A percentile compares a stretch with the other conserved stretches of the same genome.
phyloP scores from a whole-genome alignment of 1,140 invertebrate genomes.

The Tenebrio molitor region DNA sequence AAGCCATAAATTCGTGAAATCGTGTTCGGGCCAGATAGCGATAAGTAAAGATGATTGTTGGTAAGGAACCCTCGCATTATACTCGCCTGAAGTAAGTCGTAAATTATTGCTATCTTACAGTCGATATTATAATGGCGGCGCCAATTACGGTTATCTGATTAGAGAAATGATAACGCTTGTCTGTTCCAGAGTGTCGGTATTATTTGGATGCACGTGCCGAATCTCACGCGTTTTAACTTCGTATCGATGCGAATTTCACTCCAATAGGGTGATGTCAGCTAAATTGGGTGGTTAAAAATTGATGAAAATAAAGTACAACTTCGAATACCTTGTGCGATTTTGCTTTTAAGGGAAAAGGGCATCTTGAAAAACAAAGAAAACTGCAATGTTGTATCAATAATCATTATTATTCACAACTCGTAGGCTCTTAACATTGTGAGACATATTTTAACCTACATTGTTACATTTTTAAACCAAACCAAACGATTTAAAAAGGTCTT shows the following conservation, averaged over 20 bases:
- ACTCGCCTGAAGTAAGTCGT: slow-evolving; percentile 24
- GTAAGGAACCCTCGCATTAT: slow-evolving; percentile 26
- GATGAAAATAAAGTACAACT: too few species aligned
- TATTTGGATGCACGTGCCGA: slow-evolving; percentile 34
- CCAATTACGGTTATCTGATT: slow-evolving; percentile 36
- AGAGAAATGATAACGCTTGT: not conserved
- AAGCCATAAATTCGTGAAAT: slow-evolving; percentile 22
- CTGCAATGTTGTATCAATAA: too few species aligned
- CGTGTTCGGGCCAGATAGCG: slow-evolving; percentile 26
- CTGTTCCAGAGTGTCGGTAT: not conserved
- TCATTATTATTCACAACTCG: too few species aligned
- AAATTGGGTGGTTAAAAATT: too few species aligned
- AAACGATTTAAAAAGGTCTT: too few species aligned
- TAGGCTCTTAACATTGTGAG: too few species aligned
- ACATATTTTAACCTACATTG: too few species aligned
- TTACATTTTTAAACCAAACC: too few species aligned
- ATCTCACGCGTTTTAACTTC: slow-evolving; percentile 26
- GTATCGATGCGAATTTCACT: slow-evolving; percentile 2
- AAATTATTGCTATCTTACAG: slow-evolving; percentile 31
- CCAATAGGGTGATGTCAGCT: too few species aligned
- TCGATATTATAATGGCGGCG: slow-evolving; percentile 17
- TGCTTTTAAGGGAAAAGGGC: too few species aligned
- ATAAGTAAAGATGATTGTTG: slow-evolving; percentile 35
- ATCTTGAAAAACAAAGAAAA: too few species aligned
- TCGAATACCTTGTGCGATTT: too few species aligned